Conservation (phyloP, 1,140 invertebrate species). For the Rhagoletis pomonella region DNA sequence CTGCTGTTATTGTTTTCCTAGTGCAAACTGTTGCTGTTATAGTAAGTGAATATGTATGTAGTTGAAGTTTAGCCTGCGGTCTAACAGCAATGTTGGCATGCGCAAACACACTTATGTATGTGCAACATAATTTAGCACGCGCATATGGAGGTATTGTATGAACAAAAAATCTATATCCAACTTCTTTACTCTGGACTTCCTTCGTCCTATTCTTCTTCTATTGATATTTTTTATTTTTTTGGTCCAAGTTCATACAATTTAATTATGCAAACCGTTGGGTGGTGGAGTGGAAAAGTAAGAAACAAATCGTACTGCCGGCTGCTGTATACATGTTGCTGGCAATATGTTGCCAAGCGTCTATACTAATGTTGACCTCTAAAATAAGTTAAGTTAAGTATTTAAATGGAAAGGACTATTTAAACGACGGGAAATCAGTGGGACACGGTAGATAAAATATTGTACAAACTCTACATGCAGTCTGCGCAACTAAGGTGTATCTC, state of each 20-base stretch:
- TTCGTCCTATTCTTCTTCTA: background rate
- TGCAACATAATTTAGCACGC: slow-evolving; percentile 2
- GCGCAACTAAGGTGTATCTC: no score
- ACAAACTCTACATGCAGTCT: no score
- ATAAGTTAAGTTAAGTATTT: no score
- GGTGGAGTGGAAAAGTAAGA: background rate
- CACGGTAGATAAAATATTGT: no score
- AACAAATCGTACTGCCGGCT: no score
- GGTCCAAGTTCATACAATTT: background rate
- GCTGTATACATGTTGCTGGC: background rate
- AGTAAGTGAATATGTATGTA: background rate
- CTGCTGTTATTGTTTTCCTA: background rate
- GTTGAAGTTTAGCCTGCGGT: background rate
- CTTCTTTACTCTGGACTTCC: no score
- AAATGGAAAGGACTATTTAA: no score
- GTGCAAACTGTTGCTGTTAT: background rate
- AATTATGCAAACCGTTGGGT: background rate
- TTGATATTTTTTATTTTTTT: background rate
- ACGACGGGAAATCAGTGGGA: no score
- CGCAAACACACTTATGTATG: background rate
- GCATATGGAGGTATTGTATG: background rate
- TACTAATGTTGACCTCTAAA: no score
- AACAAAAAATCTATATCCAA: no score
- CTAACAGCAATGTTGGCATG: background rate
- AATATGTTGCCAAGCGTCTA: background rate